Evolutionary conservation across 2,113 vertebrate species (phyloP).

Genomic region (Lophius piscatorius): DNA sequence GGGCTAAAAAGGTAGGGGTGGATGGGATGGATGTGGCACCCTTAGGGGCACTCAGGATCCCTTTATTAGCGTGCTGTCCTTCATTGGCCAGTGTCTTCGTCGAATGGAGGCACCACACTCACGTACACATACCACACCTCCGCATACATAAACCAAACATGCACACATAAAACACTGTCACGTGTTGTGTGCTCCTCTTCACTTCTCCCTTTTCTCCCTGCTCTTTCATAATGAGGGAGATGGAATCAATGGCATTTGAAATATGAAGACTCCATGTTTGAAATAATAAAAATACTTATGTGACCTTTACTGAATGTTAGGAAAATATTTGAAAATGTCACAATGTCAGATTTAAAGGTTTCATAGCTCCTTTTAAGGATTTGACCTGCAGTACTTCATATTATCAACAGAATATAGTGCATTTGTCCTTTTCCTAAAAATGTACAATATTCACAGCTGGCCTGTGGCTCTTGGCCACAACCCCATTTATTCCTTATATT

Average conservation of each 20-base stretch:
- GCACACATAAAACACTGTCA: slow-evolving; percentile 4
- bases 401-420: too few relatives aligned
- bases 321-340: too few relatives aligned
- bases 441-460: not conserved
- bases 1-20: slow-evolving; percentile 22
- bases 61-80: slow-evolving; percentile 58
- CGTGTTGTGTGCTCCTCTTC: not conserved
- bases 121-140: not conserved
- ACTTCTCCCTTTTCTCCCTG: slow-evolving; percentile 6
- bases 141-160: not conserved
- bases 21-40: slow-evolving; percentile 55
- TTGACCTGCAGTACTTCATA: too few relatives aligned
- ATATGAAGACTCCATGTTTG: not conserved
- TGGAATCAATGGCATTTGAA: not conserved
- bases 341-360: not conserved
- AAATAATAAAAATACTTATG: not conserved
- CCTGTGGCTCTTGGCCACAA: not conserved
- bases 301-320: too few relatives aligned
- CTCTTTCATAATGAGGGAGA: slow-evolving; percentile 19
- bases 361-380: too few relatives aligned
- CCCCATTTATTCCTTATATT: not conserved
- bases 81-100: slow-evolving; percentile 33
- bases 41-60: slow-evolving; percentile 64
- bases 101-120: slow-evolving; percentile 20
- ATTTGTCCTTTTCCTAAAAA: too few relatives aligned